Evolutionary conservation across 2,888 invertebrate species (phyloP).

Genomic region (Arrhopalites spinosus): DNA sequence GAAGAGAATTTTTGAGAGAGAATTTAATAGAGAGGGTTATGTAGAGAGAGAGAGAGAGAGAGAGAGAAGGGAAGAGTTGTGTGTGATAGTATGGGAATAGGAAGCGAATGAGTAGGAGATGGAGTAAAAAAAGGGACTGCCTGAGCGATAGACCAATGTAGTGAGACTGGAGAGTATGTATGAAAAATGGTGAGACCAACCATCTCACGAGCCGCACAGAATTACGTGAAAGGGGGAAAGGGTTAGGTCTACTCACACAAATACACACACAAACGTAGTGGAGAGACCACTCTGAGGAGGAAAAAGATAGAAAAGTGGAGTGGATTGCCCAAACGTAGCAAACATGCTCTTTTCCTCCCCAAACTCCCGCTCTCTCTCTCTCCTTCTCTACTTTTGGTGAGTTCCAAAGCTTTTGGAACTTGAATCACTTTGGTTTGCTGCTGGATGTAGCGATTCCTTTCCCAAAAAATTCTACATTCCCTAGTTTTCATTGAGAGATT

Average conservation of each 20-base stretch:
- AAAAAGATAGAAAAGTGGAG: no score
- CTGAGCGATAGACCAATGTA: slow-evolving; percentile 31
- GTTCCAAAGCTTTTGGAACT: slow-evolving; percentile 4
- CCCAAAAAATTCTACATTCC: slow-evolving; percentile 37
- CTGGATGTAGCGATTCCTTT: slow-evolving; percentile 35
- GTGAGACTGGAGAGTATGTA: slow-evolving; percentile 24
- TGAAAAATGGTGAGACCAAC: slow-evolving; percentile 31
- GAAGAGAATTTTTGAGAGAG: slow-evolving; percentile 13
- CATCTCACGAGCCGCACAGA: slow-evolving; percentile 10
- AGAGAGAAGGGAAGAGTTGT: neutral
- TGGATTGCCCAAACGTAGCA: no score
- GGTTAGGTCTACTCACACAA: slow-evolving; percentile 15
- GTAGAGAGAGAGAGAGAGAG: neutral
- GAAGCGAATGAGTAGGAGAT: slow-evolving; percentile 3
- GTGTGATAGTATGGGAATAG: neutral
- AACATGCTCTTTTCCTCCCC: neutral
- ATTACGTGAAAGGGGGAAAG: slow-evolving; percentile 25
- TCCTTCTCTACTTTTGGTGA: neutral
- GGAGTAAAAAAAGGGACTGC: slow-evolving; percentile 31
- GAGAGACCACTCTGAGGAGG: no score
- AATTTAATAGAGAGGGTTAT: no score
- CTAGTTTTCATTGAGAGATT: slow-evolving; percentile 41
- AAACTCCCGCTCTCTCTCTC: slow-evolving; percentile 37
- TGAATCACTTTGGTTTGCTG: slow-evolving; percentile 28
- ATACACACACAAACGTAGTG: neutral